Evolutionary conservation across 2,888 invertebrate species (phyloP).

Genomic region (Mactromeris polynyma): DNA sequence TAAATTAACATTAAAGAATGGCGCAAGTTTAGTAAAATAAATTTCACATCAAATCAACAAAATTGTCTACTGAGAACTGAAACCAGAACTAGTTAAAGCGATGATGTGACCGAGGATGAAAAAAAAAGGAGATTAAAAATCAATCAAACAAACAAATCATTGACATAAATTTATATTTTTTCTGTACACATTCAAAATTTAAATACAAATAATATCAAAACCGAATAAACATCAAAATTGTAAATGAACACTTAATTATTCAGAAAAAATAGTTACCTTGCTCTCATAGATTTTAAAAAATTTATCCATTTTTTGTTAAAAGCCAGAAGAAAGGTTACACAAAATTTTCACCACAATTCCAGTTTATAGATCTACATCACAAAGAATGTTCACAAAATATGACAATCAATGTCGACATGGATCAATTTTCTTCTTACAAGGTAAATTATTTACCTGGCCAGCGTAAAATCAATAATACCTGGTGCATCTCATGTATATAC

Average conservation of each 20-base stretch:
- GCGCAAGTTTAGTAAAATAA: too few relatives aligned
- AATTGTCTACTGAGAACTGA: too few relatives aligned
- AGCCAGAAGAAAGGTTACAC: not conserved
- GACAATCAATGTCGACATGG: not conserved
- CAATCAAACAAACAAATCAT: too few relatives aligned
- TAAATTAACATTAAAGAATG: too few relatives aligned
- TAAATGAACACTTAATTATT: not conserved
- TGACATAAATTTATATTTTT: too few relatives aligned
- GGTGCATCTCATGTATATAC: slow-evolving; percentile 21
- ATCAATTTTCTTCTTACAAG: slow-evolving; percentile 22
- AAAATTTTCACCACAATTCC: not conserved
- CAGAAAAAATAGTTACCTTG: not conserved
- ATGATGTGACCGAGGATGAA: too few relatives aligned
- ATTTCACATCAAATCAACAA: too few relatives aligned
- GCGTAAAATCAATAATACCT: not conserved
- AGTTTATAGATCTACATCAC: not conserved
- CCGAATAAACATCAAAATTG: not conserved
- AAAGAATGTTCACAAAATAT: slow-evolving; percentile 10
- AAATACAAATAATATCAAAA: not conserved
- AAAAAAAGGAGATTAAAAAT: too few relatives aligned
- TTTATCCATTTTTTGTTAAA: not conserved
- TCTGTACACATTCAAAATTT: not conserved
- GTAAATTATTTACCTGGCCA: slow-evolving; percentile 37
- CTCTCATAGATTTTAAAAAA: not conserved
- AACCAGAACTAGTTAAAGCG: too few relatives aligned